Evolutionary conservation across 2,797 vertebrate genomes (phyloP).

Genomic region (Microctenopoma lineatum): DNA sequence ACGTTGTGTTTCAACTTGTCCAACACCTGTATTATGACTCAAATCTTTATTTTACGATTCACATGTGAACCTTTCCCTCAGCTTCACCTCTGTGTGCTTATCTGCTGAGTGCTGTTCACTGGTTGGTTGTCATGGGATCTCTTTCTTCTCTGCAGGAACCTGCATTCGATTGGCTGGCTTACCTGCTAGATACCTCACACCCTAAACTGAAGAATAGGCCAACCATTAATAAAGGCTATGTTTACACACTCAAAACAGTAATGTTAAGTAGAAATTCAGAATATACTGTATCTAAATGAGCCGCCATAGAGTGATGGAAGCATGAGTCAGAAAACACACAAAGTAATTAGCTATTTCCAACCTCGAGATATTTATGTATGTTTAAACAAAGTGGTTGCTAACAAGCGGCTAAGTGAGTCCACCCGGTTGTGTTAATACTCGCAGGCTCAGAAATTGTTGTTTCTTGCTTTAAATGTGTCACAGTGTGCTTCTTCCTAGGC

Average conservation of each 20-base stretch:
- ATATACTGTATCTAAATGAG: too few species aligned
- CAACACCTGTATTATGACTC: slow-evolving; percentile 5
- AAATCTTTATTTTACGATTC: slow-evolving; percentile 21
- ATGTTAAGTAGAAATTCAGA: too few species aligned
- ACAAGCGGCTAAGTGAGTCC: too few species aligned
- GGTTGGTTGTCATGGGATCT: neutral
- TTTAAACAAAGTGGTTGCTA: too few species aligned
- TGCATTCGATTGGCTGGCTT: neutral
- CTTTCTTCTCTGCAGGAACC: neutral
- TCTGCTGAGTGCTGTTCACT: neutral
- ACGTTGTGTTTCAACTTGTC: slow-evolving; percentile 19
- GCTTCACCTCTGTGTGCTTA: neutral
- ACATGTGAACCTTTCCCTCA: slow-evolving; percentile 20
- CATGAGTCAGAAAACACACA: too few species aligned
- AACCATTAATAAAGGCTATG: neutral
- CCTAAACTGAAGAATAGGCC: neutral
- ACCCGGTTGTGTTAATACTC: too few species aligned
- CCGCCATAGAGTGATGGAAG: too few species aligned
- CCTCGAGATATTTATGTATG: too few species aligned
- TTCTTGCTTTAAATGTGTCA: neutral
- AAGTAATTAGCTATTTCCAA: too few species aligned
- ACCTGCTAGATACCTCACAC: too few species aligned
- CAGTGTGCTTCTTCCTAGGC: neutral
- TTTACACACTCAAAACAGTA: too few species aligned
- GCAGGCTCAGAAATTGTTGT: too few species aligned